Conservation (phyloP, 2,797 vertebrate species). For the Alca torda region DNA sequence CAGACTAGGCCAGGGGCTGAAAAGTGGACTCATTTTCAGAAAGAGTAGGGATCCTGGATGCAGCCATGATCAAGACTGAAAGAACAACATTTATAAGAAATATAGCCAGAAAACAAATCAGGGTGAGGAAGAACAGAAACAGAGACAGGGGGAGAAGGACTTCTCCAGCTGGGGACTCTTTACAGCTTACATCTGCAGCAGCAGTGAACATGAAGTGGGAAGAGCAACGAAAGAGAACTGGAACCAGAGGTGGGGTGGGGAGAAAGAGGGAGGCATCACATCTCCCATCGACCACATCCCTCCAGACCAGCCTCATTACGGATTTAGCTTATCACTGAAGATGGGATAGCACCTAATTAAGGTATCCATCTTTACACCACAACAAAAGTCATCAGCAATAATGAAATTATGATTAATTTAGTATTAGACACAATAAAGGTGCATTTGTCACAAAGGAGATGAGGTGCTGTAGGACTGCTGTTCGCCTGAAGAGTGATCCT, state of each 20-base stretch:
- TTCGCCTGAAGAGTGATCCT: not conserved
- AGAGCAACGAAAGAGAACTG: not conserved
- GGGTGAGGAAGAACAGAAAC: not conserved
- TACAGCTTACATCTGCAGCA: not conserved
- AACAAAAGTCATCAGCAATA: not conserved
- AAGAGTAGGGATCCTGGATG: not conserved
- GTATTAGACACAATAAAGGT: not conserved
- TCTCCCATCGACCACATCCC: not conserved
- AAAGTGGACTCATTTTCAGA: not conserved
- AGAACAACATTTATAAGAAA: not conserved
- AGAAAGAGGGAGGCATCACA: not conserved
- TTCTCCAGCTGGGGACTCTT: not conserved
- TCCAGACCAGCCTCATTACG: rapidly evolving
- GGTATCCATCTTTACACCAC: not conserved
- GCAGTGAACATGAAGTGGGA: not conserved
- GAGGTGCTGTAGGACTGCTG: not conserved
- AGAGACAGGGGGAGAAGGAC: not conserved
- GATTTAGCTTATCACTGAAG: not conserved
- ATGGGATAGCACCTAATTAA: not conserved
- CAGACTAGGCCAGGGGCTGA: not conserved
- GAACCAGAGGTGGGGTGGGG: not conserved
- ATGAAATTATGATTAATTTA: not conserved
- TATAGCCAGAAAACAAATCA: not conserved
- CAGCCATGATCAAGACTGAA: not conserved
- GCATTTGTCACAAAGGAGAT: not conserved